Percentiles rank a stretch among this genome's conserved stretches.
Evolutionary conservation across 2,888 invertebrate species (phyloP).

Genomic region (Leptopilina myrica): DNA sequence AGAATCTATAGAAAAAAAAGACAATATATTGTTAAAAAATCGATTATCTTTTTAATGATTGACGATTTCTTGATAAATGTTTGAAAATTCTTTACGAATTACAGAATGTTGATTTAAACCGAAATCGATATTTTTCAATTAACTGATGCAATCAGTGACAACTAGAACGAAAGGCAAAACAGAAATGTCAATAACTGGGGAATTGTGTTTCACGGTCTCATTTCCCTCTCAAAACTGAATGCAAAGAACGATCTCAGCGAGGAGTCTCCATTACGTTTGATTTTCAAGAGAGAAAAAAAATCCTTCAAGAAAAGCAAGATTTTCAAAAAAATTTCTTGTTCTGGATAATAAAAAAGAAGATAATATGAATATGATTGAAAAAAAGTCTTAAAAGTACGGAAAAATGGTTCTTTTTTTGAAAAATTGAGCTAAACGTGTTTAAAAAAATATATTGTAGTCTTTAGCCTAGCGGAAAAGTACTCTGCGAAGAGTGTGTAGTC

Average conservation of each 20-base stretch:
- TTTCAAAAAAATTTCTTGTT: too few relatives aligned
- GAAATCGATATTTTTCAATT: slow-evolving; percentile 23
- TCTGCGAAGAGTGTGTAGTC: too few relatives aligned
- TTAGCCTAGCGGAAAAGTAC: too few relatives aligned
- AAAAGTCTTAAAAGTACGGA: too few relatives aligned
- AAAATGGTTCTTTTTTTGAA: too few relatives aligned
- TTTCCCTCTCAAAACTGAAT: neutral
- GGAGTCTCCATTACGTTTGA: neutral
- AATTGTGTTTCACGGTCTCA: slow-evolving; percentile 6
- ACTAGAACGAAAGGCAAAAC: slow-evolving; percentile 1
- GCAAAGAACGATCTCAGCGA: neutral
- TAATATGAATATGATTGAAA: too few relatives aligned
- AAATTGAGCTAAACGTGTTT: too few relatives aligned
- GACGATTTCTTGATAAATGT: neutral
- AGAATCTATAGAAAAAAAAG: neutral
- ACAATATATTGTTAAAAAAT: neutral
- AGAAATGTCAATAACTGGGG: slow-evolving; percentile 20
- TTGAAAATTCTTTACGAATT: neutral
- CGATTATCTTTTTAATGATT: slow-evolving; percentile 4
- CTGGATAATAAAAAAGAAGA: too few relatives aligned
- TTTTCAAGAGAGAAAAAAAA: neutral
- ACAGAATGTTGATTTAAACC: slow-evolving; percentile 12
- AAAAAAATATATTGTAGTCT: too few relatives aligned
- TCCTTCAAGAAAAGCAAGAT: too few relatives aligned
- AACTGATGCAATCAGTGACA: slow-evolving; percentile 14